These are phyloP conservation scores for Rugalucina vietnamica DNA, from an alignment of 2,888 invertebrate genomes.

Conservation along the genomic window DNA sequence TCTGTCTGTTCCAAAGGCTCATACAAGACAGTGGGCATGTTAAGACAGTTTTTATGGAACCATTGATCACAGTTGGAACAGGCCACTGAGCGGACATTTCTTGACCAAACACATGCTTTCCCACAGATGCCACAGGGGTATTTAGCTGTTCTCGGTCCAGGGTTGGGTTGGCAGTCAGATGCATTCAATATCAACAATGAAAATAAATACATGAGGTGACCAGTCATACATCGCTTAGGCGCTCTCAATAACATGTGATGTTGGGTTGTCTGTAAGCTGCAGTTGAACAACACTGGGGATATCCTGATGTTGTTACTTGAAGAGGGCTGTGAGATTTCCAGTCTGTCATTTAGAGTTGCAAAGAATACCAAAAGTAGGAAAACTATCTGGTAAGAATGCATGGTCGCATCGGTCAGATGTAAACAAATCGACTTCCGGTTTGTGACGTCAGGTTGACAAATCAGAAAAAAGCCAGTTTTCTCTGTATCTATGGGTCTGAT, in stretches of 20 bases:
- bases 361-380: too few relatives aligned
- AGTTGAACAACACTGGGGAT: neutral
- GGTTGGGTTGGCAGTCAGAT: constrained; percentile 27
- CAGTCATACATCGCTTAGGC: neutral
- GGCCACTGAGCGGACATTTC: constrained; percentile 11
- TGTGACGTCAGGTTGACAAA: too few relatives aligned
- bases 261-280: neutral
- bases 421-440: too few relatives aligned
- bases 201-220: constrained; percentile 13
- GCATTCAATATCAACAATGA: constrained; percentile 1
- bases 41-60: constrained; percentile 17
- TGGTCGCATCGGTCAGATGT: too few relatives aligned
- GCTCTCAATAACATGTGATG: neutral
- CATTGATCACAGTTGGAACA: constrained; percentile 7
- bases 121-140: constrained; percentile 19
- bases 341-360: too few relatives aligned
- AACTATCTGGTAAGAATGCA: too few relatives aligned
- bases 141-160: constrained; percentile 4
- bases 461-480: too few relatives aligned
- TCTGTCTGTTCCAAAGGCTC: neutral
- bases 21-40: neutral
- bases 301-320: too few relatives aligned
- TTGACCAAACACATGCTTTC: constrained; percentile 16
- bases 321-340: too few relatives aligned
- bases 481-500: too few relatives aligned